A percentile compares a stretch with the other conserved stretches of the same genome.
phyloP scores from a whole-genome alignment of 2,797 vertebrate genomes.

The Macrochelys suwanniensis region DNA sequence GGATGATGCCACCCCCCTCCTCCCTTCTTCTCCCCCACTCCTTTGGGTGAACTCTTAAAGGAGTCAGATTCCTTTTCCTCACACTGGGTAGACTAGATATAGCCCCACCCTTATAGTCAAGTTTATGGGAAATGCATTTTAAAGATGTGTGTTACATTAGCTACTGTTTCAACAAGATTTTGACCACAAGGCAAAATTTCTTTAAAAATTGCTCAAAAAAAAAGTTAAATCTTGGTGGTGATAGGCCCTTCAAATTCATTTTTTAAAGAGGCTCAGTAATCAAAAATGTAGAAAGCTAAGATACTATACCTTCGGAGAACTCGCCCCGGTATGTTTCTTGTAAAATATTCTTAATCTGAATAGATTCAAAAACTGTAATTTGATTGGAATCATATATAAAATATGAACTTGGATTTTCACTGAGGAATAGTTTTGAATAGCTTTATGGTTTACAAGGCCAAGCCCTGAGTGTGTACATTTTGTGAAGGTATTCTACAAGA shows the following conservation, averaged over 20 bases:
- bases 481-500: not conserved
- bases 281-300: not conserved
- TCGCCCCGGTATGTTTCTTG: not conserved
- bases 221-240: not conserved
- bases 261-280: not conserved
- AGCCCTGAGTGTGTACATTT: not conserved
- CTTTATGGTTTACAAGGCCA: no score
- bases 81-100: not conserved
- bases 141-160: not conserved
- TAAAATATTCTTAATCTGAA: not conserved
- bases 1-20: not conserved
- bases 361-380: not conserved
- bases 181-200: not conserved
- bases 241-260: not conserved
- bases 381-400: not conserved
- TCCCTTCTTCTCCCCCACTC: not conserved
- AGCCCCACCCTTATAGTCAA: not conserved
- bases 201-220: not conserved
- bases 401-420: not conserved
- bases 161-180: not conserved
- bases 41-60: not conserved
- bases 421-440: not conserved
- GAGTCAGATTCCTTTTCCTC: not conserved
- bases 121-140: not conserved
- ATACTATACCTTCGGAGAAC: not conserved